A percentile compares a stretch with the other conserved stretches of the same genome.
Conservation (phyloP, 2,113 vertebrate genomes). For the Asarcornis scutulata region DNA sequence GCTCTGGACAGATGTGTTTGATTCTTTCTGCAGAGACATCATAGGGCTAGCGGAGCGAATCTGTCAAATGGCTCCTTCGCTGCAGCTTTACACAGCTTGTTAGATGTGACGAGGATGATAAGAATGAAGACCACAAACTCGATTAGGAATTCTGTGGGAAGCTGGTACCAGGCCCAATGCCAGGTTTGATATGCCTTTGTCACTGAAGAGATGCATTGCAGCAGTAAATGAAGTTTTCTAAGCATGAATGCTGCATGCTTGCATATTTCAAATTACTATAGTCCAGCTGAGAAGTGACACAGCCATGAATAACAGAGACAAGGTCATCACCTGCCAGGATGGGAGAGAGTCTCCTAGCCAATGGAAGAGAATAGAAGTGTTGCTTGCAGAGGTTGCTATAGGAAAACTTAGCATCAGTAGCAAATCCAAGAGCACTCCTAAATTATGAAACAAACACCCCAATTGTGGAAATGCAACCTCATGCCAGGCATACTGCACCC, state of each 20-base stretch:
- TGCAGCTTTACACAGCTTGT: neutral
- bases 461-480: neutral
- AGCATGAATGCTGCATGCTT: conserved; percentile 24
- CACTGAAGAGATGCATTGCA: conserved; percentile 54
- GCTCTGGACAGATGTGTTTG: neutral
- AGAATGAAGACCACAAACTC: conserved; percentile 20
- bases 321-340: conserved; percentile 52
- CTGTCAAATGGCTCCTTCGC: neutral
- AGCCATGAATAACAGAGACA: conserved; percentile 18
- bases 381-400: neutral
- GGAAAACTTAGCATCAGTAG: neutral
- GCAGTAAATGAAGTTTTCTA: conserved; percentile 59
- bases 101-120: conserved; percentile 33
- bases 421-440: conserved; percentile 10
- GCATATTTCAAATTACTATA: conserved; percentile 47
- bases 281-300: conserved; percentile 59
- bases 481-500: neutral
- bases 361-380: neutral
- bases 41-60: neutral
- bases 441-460: neutral
- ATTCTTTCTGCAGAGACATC: neutral
- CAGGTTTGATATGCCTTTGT: conserved; percentile 57
- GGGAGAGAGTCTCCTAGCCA: neutral
- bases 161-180: conserved; percentile 42
- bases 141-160: conserved; percentile 48